phyloP scores from a whole-genome alignment of 92 coral and sea anemone species.

The Diadumene lineata region DNA sequence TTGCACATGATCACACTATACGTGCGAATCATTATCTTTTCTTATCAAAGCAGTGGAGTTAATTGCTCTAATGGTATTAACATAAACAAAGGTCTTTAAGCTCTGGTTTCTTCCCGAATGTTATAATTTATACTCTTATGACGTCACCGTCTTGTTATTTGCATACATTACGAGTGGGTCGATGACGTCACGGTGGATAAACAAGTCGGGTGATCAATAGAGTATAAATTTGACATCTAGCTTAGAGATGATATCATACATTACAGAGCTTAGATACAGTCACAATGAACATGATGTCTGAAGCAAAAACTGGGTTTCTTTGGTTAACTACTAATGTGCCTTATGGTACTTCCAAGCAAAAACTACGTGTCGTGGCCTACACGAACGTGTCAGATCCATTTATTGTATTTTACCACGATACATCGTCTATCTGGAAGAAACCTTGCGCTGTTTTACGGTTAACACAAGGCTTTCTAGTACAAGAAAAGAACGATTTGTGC shows the following conservation, averaged over 20 bases:
- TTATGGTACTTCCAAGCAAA: conserved; percentile 33
- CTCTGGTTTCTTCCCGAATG: not conserved
- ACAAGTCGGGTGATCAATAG: not conserved
- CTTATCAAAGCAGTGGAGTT: not conserved
- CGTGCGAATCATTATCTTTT: not conserved
- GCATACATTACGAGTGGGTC: not conserved
- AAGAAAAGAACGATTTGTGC: conserved; percentile 52
- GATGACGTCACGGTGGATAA: conserved; percentile 12
- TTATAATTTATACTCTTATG: conserved; percentile 2
- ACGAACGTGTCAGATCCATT: conserved; percentile 75
- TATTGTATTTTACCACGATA: conserved; percentile 78
- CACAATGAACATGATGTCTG: conserved; percentile 75
- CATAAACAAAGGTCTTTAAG: not conserved
- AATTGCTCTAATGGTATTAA: not conserved
- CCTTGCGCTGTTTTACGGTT: conserved; percentile 77
- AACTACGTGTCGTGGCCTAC: conserved; percentile 70
- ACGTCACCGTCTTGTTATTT: conserved; percentile 22
- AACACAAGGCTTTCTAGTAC: conserved; percentile 50
- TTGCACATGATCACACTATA: not conserved
- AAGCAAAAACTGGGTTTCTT: conserved; percentile 70
- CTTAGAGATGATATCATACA: not conserved
- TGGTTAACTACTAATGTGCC: conserved; percentile 43
- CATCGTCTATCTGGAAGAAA: conserved; percentile 67
- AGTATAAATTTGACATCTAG: not conserved
- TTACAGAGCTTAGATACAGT: not conserved